These are phyloP conservation scores for Zygaena filipendulae DNA, from an alignment of 2,888 invertebrate species.

Conservation along the genomic window DNA sequence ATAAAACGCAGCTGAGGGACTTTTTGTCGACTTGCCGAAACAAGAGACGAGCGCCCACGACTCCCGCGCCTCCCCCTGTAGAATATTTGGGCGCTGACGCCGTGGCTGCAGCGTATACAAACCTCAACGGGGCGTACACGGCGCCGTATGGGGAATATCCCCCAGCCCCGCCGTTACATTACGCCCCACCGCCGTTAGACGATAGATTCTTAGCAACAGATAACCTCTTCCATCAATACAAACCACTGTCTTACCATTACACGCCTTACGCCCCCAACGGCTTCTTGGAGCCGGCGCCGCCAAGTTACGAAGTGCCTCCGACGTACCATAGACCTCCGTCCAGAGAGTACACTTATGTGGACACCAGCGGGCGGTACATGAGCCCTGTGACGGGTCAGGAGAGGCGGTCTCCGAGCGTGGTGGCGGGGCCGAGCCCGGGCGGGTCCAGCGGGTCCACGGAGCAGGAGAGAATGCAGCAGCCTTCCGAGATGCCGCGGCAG, in stretches of 20 bases:
- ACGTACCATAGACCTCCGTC: slow-evolving; percentile 74
- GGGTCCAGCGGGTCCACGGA: slow-evolving; percentile 54
- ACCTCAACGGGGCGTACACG: slow-evolving; percentile 82
- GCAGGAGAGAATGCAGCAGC: slow-evolving; percentile 47
- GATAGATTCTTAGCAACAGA: slow-evolving; percentile 83
- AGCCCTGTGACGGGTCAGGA: slow-evolving; percentile 72
- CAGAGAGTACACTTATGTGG: slow-evolving; percentile 68
- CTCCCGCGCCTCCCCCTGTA: slow-evolving; percentile 72
- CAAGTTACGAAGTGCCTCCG: slow-evolving; percentile 67
- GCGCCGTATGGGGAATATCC: slow-evolving; percentile 81
- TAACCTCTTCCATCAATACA: slow-evolving; percentile 90
- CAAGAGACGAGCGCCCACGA: slow-evolving; percentile 73
- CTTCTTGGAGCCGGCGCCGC: slow-evolving; percentile 80
- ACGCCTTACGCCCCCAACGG: slow-evolving; percentile 83
- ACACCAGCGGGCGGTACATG: slow-evolving; percentile 66
- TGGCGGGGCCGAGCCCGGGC: slow-evolving; percentile 56
- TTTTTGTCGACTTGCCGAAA: slow-evolving; percentile 92
- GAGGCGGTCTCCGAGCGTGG: slow-evolving; percentile 71
- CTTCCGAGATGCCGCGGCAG: slow-evolving; percentile 78
- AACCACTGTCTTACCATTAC: slow-evolving; percentile 86
- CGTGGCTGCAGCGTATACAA: slow-evolving; percentile 83
- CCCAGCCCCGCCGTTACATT: slow-evolving; percentile 75
- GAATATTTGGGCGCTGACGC: slow-evolving; percentile 77
- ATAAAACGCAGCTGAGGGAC: slow-evolving; percentile 93
- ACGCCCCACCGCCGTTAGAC: slow-evolving; percentile 72